Conservation (phyloP, 2,888 invertebrate genomes). For the Sesia bembeciformis region DNA sequence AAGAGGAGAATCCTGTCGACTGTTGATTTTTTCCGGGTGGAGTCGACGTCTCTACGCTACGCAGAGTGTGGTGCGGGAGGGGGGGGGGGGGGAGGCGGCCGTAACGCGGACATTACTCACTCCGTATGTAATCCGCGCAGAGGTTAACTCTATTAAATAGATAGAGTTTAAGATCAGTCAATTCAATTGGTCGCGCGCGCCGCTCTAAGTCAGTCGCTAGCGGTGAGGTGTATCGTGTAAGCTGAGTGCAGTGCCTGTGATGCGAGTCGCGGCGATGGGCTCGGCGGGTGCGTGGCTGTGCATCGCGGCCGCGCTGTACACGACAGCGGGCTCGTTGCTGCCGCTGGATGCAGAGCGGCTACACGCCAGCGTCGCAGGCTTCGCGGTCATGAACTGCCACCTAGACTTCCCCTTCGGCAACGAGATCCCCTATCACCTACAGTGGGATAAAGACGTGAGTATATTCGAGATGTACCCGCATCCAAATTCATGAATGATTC, state of each 20-base stretch:
- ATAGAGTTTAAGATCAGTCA: constrained; percentile 9
- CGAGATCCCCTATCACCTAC: constrained; percentile 88
- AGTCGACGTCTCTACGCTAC: too few relatives aligned
- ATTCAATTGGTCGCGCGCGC: constrained; percentile 16
- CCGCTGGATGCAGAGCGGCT: constrained; percentile 60
- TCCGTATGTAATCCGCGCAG: constrained; percentile 13
- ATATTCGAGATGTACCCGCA: too few relatives aligned
- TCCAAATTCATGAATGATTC: too few relatives aligned
- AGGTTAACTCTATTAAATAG: constrained; percentile 16
- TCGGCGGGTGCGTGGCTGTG: constrained; percentile 7
- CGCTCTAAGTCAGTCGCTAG: background rate
- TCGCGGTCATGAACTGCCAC: constrained; percentile 86
- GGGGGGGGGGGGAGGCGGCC: constrained; percentile 4
- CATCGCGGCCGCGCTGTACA: constrained; percentile 5
- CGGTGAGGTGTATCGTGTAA: too few relatives aligned
- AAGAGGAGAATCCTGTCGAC: too few relatives aligned
- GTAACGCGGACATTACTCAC: constrained; percentile 1
- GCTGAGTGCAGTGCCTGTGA: background rate
- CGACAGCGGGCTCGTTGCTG: constrained; percentile 34
- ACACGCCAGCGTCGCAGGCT: constrained; percentile 84
- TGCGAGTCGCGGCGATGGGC: constrained; percentile 3
- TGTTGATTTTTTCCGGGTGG: too few relatives aligned
- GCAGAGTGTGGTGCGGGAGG: constrained; percentile 2
- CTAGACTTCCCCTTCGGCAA: constrained; percentile 91
- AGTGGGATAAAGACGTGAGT: constrained; percentile 93